Evolutionary conservation across 2,888 invertebrate species (phyloP).

Genomic region (Leptinotarsa rubiginosa): DNA sequence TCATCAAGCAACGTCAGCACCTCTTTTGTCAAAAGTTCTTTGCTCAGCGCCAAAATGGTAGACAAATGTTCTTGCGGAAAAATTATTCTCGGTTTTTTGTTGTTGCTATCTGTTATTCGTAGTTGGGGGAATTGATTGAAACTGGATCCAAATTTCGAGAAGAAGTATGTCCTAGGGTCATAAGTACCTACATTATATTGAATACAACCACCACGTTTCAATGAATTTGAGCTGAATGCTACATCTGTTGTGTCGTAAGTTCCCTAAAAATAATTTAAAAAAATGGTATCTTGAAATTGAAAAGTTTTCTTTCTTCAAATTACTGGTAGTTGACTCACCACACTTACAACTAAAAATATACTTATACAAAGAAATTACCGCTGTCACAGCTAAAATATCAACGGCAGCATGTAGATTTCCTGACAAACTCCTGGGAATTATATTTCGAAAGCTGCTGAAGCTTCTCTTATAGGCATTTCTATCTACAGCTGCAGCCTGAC

Average conservation of each 20-base stretch:
- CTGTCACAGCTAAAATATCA: slow-evolving; percentile 61
- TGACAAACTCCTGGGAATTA: slow-evolving; percentile 92
- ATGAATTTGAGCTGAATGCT: slow-evolving; percentile 55
- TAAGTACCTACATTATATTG: slow-evolving; percentile 64
- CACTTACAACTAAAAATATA: background rate
- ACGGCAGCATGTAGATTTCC: slow-evolving; percentile 80
- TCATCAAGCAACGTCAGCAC: slow-evolving; percentile 82
- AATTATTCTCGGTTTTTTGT: slow-evolving; percentile 73
- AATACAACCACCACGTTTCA: slow-evolving; percentile 54
- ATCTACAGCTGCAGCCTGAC: slow-evolving; percentile 66
- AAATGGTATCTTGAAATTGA: background rate
- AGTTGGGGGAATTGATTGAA: slow-evolving; percentile 91
- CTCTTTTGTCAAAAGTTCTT: slow-evolving; percentile 88
- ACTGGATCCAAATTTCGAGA: slow-evolving; percentile 91
- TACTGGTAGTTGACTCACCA: background rate
- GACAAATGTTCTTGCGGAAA: slow-evolving; percentile 84
- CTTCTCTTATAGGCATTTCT: slow-evolving; percentile 70
- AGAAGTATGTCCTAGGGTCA: slow-evolving; percentile 88
- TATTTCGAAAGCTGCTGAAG: slow-evolving; percentile 84
- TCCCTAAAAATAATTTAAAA: slow-evolving; percentile 32
- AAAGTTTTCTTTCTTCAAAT: background rate
- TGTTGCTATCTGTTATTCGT: slow-evolving; percentile 77
- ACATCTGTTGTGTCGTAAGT: slow-evolving; percentile 60
- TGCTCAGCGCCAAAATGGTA: slow-evolving; percentile 82
- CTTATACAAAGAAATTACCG: slow-evolving; percentile 47